phyloP scores from a whole-genome alignment of 2,113 vertebrate genomes.

The Loxodonta africana region DNA sequence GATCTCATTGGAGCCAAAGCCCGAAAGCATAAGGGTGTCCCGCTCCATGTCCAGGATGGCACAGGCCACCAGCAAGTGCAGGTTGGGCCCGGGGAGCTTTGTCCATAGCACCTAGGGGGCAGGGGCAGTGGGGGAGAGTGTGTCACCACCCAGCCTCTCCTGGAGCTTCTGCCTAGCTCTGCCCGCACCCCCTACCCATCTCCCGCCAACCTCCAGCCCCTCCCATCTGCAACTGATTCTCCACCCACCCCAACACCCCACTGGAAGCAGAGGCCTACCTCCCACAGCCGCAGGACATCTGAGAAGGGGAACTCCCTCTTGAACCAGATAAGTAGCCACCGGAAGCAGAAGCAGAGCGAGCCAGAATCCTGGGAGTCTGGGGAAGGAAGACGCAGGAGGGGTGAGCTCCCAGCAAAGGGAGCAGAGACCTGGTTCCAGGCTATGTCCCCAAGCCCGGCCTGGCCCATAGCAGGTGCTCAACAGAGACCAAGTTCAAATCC shows the following conservation, averaged over 20 bases:
- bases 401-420: not conserved
- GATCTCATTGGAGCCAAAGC: constrained; percentile 96
- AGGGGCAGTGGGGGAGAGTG: not conserved
- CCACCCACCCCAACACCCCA: not conserved
- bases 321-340: constrained; percentile 97
- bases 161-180: not conserved
- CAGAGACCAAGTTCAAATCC: not conserved
- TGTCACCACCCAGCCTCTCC: not conserved
- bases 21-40: constrained; percentile 93
- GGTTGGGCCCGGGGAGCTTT: constrained; percentile 92
- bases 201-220: not conserved
- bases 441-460: not conserved
- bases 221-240: no score
- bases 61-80: constrained; percentile 94
- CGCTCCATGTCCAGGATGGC: constrained; percentile 94
- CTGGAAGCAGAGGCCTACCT: constrained; percentile 85
- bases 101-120: constrained; percentile 93
- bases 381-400: not conserved
- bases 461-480: not conserved
- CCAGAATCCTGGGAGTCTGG: constrained; percentile 88
- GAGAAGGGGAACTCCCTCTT: constrained; percentile 96
- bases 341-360: constrained; percentile 90
- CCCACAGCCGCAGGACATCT: constrained; percentile 94
- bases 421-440: no score
- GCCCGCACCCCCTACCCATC: not conserved